Conservation (phyloP, 2,888 invertebrate genomes). For the Dasysyrphus tricinctus region DNA sequence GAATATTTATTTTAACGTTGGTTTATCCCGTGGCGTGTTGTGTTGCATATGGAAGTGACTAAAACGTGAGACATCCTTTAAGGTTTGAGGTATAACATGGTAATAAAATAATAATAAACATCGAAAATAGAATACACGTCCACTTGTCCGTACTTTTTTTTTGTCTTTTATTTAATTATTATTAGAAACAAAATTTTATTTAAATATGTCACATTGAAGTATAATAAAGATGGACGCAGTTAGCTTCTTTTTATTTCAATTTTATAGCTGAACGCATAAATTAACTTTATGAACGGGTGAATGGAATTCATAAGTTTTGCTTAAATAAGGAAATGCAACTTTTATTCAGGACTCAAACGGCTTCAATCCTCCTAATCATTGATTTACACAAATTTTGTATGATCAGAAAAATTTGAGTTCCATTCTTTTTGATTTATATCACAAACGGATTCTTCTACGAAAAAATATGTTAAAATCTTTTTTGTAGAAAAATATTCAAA, state of each 20-base stretch:
- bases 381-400: no score
- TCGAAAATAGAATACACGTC: conserved; percentile 9
- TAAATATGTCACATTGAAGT: conserved; percentile 55
- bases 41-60: conserved; percentile 5
- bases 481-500: not conserved
- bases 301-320: not conserved
- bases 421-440: not conserved
- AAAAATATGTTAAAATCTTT: not conserved
- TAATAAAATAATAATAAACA: conserved; percentile 15
- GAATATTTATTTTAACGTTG: conserved; percentile 14
- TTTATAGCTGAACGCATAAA: conserved; percentile 45
- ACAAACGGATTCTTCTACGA: not conserved
- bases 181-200: conserved; percentile 68
- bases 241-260: conserved; percentile 21
- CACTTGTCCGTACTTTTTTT: conserved; percentile 40
- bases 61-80: not conserved
- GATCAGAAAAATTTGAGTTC: no score
- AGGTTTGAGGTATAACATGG: not conserved
- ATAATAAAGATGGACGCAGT: conserved; percentile 50
- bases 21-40: conserved; percentile 2
- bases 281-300: not conserved
- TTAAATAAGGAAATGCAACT: not conserved
- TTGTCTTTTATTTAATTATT: conserved; percentile 42
- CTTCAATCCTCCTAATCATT: no score
- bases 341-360: not conserved